Evolutionary conservation across 2,888 invertebrate genomes (phyloP).

Genomic region (Coecobrya sp.): DNA sequence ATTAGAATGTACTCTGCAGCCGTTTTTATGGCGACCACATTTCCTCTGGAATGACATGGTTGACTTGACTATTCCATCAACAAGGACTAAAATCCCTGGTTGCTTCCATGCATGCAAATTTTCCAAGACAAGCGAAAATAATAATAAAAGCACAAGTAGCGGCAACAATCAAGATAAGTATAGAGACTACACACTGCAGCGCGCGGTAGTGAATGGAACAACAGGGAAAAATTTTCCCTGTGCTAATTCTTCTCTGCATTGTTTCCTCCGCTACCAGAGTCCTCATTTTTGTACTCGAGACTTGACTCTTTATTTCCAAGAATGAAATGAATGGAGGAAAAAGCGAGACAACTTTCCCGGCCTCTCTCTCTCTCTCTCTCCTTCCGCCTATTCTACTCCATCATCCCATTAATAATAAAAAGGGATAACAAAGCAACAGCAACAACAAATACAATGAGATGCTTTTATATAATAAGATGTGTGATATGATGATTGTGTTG

Average conservation of each 20-base stretch:
- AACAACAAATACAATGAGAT: background rate
- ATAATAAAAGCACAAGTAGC: background rate
- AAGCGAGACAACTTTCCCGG: background rate
- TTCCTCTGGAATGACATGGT: background rate
- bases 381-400: background rate
- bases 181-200: background rate
- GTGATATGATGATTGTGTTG: constrained; percentile 11
- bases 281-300: background rate
- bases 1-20: background rate
- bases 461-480: background rate
- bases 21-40: background rate
- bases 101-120: background rate
- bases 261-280: constrained; percentile 10
- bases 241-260: constrained; percentile 11
- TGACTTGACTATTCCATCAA: constrained; percentile 18
- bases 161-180: background rate
- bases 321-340: background rate
- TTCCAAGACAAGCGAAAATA: background rate
- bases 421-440: background rate
- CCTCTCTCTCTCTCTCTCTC: background rate
- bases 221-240: background rate
- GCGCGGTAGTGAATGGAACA: background rate
- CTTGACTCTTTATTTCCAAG: background rate
- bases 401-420: constrained; percentile 37
- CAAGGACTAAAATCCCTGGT: background rate